These are phyloP conservation scores for Ptychoptera contaminata DNA, from an alignment of 2,888 invertebrate species.

Conservation along the genomic window DNA sequence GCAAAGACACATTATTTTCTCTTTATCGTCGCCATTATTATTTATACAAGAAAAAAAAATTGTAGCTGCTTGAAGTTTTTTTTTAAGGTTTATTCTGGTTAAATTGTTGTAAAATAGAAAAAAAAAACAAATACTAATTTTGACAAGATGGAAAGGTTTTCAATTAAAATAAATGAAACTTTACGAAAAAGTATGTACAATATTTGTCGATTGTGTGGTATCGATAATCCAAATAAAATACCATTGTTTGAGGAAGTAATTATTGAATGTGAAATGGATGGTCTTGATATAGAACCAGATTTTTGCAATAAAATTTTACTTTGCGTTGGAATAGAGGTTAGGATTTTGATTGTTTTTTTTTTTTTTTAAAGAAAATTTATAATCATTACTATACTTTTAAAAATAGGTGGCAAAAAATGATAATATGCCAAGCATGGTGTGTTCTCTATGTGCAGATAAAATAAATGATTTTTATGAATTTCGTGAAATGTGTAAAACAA, in stretches of 20 bases:
- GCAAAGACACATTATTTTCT: too few relatives aligned
- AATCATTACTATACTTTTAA: neutral
- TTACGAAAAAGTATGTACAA: slow-evolving; percentile 26
- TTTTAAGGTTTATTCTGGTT: too few relatives aligned
- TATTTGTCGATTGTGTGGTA: slow-evolving; percentile 29
- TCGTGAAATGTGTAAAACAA: slow-evolving; percentile 38
- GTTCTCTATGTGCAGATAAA: slow-evolving; percentile 42
- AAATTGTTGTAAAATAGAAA: neutral
- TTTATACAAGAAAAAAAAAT: too few relatives aligned
- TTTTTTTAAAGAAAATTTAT: neutral
- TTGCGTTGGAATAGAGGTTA: slow-evolving; percentile 23
- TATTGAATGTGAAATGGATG: slow-evolving; percentile 11
- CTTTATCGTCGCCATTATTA: too few relatives aligned
- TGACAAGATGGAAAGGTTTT: slow-evolving; percentile 23
- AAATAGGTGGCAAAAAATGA: slow-evolving; percentile 37
- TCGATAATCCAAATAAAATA: slow-evolving; percentile 26
- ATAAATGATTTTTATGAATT: slow-evolving; percentile 45
- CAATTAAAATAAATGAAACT: slow-evolving; percentile 28
- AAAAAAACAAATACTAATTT: neutral
- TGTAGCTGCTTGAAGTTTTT: too few relatives aligned
- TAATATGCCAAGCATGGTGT: slow-evolving; percentile 45
- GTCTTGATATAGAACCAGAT: slow-evolving; percentile 21
- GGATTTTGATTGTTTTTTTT: slow-evolving; percentile 2
- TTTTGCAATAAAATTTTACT: slow-evolving; percentile 23
- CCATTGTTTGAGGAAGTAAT: slow-evolving; percentile 17